phyloP scores from a whole-genome alignment of 1,140 invertebrate species.

The Teleogryllus occipitalis region DNA sequence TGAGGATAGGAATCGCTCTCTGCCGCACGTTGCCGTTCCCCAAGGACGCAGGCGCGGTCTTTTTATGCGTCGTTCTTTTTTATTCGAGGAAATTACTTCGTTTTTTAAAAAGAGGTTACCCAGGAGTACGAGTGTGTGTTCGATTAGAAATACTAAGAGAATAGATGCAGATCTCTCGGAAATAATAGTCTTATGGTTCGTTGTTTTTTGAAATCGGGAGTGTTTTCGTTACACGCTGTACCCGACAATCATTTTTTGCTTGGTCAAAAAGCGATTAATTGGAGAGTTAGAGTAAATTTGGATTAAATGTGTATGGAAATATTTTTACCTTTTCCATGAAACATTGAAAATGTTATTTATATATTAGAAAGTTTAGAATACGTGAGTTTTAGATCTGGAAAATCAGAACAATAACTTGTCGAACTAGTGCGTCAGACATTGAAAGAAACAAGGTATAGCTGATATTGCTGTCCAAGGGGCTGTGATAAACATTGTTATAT shows the following conservation, averaged over 20 bases:
- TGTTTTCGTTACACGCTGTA: background rate
- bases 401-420: background rate
- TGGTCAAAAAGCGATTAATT: background rate
- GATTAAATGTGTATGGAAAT: background rate
- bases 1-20: background rate
- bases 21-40: background rate
- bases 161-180: too few species aligned
- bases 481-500: background rate
- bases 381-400: background rate
- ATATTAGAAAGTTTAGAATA: background rate
- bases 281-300: background rate
- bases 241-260: background rate
- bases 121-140: too few species aligned
- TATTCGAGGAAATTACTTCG: background rate
- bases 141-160: too few species aligned
- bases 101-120: background rate
- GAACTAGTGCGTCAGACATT: background rate
- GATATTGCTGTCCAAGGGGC: background rate
- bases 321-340: background rate
- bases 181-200: background rate
- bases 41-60: background rate
- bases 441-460: background rate
- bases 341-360: background rate
- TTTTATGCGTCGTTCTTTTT: background rate
- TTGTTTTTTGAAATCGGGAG: background rate